Conservation (phyloP, 2,113 vertebrate genomes). For the Terrapene triunguis region DNA sequence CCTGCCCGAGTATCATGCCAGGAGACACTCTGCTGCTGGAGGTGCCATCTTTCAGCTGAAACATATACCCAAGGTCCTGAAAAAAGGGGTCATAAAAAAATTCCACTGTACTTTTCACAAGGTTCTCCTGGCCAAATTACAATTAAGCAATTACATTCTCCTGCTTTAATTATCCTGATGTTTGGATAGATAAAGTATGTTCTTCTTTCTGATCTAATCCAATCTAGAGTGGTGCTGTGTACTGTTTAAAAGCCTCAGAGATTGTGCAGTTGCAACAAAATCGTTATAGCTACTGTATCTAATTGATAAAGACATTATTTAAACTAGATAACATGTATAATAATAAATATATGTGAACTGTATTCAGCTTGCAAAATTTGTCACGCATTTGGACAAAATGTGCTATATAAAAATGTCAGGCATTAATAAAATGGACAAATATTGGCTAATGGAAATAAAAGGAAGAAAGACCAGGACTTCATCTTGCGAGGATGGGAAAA, state of each 20-base stretch:
- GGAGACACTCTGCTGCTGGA: background rate
- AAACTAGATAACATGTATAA: background rate
- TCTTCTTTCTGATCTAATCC: background rate
- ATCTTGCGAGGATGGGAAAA: background rate
- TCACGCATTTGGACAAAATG: background rate
- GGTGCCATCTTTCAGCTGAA: slow-evolving; percentile 2
- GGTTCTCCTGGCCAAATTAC: background rate
- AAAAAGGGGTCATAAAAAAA: background rate
- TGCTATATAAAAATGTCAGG: background rate
- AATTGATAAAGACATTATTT: background rate
- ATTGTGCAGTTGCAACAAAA: background rate
- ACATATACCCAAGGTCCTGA: background rate
- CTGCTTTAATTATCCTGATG: slow-evolving; percentile 43
- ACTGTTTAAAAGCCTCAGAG: background rate
- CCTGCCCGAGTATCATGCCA: background rate
- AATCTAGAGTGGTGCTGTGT: background rate
- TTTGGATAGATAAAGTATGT: background rate
- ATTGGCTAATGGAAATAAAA: background rate
- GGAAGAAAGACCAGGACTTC: background rate
- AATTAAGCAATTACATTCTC: slow-evolving; percentile 16
- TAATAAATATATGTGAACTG: background rate
- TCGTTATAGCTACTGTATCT: background rate
- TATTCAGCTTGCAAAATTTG: background rate
- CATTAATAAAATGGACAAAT: background rate
- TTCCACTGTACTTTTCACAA: background rate